Evolutionary conservation across 2,888 invertebrate species (phyloP), one percentile per base, ranked within the genome.

Genomic region (Eupeodes luniger): DNA sequence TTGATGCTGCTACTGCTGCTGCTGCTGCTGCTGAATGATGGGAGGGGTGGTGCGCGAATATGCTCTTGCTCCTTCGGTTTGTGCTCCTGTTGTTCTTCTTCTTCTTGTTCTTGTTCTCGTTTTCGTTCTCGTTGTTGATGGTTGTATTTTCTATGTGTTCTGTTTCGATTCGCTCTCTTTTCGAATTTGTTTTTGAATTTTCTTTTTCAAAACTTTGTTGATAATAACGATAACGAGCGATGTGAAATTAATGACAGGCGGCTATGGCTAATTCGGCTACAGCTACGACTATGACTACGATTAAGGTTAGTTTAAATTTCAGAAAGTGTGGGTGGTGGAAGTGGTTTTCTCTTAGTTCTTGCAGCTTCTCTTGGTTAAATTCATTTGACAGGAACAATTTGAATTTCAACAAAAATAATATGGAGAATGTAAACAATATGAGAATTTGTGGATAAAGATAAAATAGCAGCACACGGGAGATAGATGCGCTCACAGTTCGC

Each of bases 361-460:
- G 59, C 62, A 57, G 49, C 44, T 80, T 80, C 80, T 87, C 77
- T 83, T 80, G 69, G 16, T 40, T 61, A n/a, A 75, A 69, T 86
- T 82, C 82, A 82, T 83, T 83, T 75, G 64, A 70, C 53, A 36
- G 44, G 69, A 53, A 62, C 55, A 55, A 40, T 55, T 19, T 47
- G 49, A 14, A 14, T 53, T 53, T 3, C 47, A 44, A 81, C 47
- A 27, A 34, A 77, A 66, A 76, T 27, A 61, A 75, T 74, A 79
- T 81, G 67, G 70, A 85, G 81, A 88, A 88, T 78, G 88, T 88
- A 88, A 88, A 88, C 88, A 88, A 88, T 75, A 85, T 81, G 84
- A 81, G 84, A 88, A 85, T 88, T 81, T 85, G 85, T 81, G 88
- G 85, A 67, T 80, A 53, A 27, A 27, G 27, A 27, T 27, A 27